Base-by-base conservation (phyloP, 2,888 invertebrate species). In the Herminia tarsipennalis region DNA sequence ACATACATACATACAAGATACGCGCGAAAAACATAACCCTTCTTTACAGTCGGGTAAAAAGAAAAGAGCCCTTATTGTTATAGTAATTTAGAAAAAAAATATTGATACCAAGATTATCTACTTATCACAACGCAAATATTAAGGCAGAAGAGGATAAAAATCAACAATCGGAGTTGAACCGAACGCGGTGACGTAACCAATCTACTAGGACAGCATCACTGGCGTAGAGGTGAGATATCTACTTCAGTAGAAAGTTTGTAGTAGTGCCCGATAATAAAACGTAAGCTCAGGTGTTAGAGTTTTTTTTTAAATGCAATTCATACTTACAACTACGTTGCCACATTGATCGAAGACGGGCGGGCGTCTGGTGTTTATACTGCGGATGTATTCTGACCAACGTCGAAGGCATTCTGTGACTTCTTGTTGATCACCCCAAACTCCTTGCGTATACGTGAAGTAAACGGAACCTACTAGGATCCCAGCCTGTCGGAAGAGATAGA, bases 371-470 rank as follows among this genome's bases (percentile, higher is more conserved):
- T 86, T 83, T 57, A 90, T 74, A 68, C 88, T 87, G 50, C 81
- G 78, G 38, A 81, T 35, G 71, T 91, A 92, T 65, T 88, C 89
- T 56, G 82, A 75, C 89, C 90, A 90, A 32, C 91, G 83, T 17
- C 76, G 73, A 40, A 86, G 52, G 73, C 86, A 86, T 66, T 90
- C 90, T n/a, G 78, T 83, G 58, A 83, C 83, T 43, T 87, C 84
- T 62, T 71, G 81, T 64, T 91, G 90, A 59, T 86, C 78, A 58
- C 90, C 90, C 92, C 92, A 92, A 53, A 92, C 80, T 67, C 91
- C 91, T 76, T 92, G 89, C 46, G 76, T 65, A 66, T 87, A 86
- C 65, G 91, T 91, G 72, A 88, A 92, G 72, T 86, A 88, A 56
- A 83, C 74, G 53, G 86, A 73, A 41, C 90, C 84, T 70, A 81